Base-by-base conservation (phyloP, 2,888 invertebrate genomes). In the Tetragnatha montana region DNA sequence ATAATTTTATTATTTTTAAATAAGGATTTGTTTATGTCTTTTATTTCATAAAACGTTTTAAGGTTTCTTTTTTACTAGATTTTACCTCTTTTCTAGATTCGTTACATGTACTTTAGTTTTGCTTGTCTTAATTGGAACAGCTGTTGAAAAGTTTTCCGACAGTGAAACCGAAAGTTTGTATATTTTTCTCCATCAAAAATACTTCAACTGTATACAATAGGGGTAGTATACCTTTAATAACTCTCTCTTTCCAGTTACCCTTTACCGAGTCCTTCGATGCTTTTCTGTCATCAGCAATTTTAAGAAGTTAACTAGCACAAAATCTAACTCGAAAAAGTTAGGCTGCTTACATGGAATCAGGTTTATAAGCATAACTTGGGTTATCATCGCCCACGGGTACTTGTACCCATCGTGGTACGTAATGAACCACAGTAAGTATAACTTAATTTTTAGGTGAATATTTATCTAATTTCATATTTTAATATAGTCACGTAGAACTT, bases 331-430 rank as follows among this genome's bases (percentile, higher is more conserved):
- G 17, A 8, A 47, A 60, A 74, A 17, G 22, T 51, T 82, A 7
- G n/a, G 19, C 12, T 82, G 81, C 10, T 7, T 74, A 0, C 81
- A 74, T 14, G 81, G 73, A n/a, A 50, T 82, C 2, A 12, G 73
- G 7, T 82, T 82, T 21, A 51, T 82, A 7, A 73, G 73, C 22
- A 82, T 82, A 0, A 82, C 81, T 17, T 82, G 81, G 81, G 51
- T 82, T 10, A 71, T 82, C 0, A 1, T 82, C 12, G 81, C 51
- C 2, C 81, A 82, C 22, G 10, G 6, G 0, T 82, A 82, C 21
- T 74, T 82, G 17, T 82, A 21, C 17, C 21, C 81, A 8, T 14
- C 50, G 8, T 82, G 81, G 81, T 82, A 73, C 35, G 8, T 51
- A 12, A 81, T 47, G 14, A 50, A 70, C 7, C 71, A 71, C 71